Evolutionary conservation across 2,113 vertebrate species (phyloP).

Genomic region (Rhinopomastus cyanomelas): DNA sequence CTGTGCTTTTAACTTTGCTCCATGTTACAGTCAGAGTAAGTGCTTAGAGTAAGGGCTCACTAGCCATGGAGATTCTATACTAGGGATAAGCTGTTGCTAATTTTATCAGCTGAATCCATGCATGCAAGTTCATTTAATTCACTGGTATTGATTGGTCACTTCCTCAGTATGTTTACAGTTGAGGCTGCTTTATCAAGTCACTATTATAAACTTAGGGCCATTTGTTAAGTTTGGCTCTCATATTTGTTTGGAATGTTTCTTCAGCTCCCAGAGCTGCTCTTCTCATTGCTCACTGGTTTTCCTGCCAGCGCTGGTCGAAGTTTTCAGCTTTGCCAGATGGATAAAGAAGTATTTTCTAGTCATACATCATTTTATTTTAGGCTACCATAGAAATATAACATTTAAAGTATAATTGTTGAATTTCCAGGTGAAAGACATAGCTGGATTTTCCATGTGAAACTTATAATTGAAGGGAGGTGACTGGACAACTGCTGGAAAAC

Average conservation of each 20-base stretch:
- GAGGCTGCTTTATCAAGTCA: not conserved
- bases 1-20: not conserved
- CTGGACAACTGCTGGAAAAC: not conserved
- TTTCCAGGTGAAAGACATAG: slow-evolving; percentile 9
- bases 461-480: not conserved
- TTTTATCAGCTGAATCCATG: not conserved
- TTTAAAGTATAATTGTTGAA: not conserved
- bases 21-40: not conserved
- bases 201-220: not conserved
- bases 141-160: not conserved
- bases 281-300: slow-evolving; percentile 19
- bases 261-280: not conserved
- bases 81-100: not conserved
- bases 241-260: slow-evolving; percentile 27
- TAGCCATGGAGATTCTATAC: not conserved
- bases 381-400: not conserved
- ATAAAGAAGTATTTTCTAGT: slow-evolving; percentile 5
- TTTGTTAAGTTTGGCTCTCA: not conserved
- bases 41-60: not conserved
- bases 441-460: not conserved
- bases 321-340: slow-evolving; percentile 8
- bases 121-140: not conserved
- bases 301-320: slow-evolving; percentile 2
- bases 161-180: not conserved
- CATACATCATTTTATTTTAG: slow-evolving; percentile 5